Conservation (phyloP, 2,888 invertebrate species). For the Hedychridium roseum region DNA sequence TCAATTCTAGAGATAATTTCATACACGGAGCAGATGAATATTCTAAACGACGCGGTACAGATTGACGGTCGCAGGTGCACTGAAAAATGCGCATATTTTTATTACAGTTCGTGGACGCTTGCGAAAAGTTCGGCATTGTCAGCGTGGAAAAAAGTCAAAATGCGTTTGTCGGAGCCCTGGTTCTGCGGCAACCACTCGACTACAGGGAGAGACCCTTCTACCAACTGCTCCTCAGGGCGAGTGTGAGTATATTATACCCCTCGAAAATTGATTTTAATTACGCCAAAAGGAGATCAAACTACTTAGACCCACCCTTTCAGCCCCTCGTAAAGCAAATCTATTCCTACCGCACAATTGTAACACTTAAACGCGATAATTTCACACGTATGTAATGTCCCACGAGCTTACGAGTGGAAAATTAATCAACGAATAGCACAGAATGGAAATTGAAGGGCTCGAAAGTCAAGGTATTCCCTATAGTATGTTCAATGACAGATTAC, state of each 20-base stretch:
- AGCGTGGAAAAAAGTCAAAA: constrained; percentile 72
- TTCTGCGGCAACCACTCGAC: constrained; percentile 75
- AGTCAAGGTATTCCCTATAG: no score
- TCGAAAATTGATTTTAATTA: constrained; percentile 42
- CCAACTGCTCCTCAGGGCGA: constrained; percentile 78
- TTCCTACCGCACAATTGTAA: no score
- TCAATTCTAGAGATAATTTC: no score
- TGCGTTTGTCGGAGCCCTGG: constrained; percentile 76
- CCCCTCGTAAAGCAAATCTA: constrained; percentile 9
- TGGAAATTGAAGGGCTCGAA: no score
- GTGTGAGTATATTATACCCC: constrained; percentile 68
- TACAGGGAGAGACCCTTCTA: constrained; percentile 82
- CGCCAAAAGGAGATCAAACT: background rate
- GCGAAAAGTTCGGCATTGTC: constrained; percentile 75
- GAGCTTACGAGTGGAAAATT: no score
- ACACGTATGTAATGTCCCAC: no score
- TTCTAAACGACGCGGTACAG: no score
- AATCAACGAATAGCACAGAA: no score
- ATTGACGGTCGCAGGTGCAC: background rate
- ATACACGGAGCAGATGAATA: no score
- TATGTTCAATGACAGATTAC: no score
- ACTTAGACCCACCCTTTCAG: no score
- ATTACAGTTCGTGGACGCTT: constrained; percentile 74
- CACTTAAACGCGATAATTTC: no score
- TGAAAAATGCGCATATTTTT: constrained; percentile 5